Evolutionary conservation across 2,888 invertebrate genomes (phyloP).

Genomic region (Mesorhabditis spiculigera): DNA sequence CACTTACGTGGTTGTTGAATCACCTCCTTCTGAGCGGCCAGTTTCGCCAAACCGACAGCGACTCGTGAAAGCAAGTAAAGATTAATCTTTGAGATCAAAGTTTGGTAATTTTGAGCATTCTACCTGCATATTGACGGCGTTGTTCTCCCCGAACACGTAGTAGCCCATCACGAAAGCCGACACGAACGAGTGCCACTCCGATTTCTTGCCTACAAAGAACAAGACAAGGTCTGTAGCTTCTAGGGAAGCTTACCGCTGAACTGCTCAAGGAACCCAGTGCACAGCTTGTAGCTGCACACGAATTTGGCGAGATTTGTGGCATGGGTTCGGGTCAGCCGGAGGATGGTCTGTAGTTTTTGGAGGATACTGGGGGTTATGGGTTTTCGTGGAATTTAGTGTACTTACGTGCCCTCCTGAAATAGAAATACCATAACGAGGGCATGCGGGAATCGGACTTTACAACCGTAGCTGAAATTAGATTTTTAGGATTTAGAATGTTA

Average conservation of each 20-base stretch:
- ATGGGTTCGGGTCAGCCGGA: slow-evolving; percentile 62
- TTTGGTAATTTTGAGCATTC: background rate
- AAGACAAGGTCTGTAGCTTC: background rate
- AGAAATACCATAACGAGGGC: slow-evolving; percentile 63
- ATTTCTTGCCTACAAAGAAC: slow-evolving; percentile 8
- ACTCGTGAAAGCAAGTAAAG: slow-evolving; percentile 63
- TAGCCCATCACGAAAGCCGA: slow-evolving; percentile 62
- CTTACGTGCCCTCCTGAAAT: slow-evolving; percentile 61
- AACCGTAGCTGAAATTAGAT: slow-evolving; percentile 60
- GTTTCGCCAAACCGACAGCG: slow-evolving; percentile 61
- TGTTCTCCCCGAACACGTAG: slow-evolving; percentile 62
- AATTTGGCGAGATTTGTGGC: slow-evolving; percentile 62
- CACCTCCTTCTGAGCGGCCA: slow-evolving; percentile 60
- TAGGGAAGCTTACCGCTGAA: slow-evolving; percentile 11
- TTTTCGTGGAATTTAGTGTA: slow-evolving; percentile 1
- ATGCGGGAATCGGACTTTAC: slow-evolving; percentile 62
- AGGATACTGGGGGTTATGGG: slow-evolving; percentile 52
- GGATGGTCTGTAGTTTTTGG: slow-evolving; percentile 59
- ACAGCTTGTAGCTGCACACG: slow-evolving; percentile 61
- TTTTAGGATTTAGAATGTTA: too few species aligned
- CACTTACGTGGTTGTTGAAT: slow-evolving; percentile 58
- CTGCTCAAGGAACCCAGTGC: slow-evolving; percentile 50
- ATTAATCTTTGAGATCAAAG: slow-evolving; percentile 60
- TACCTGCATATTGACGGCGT: slow-evolving; percentile 65
- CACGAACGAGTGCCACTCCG: slow-evolving; percentile 57